phyloP scores from a whole-genome alignment of 2,888 invertebrate genomes.

The Heliconius ethilla region DNA sequence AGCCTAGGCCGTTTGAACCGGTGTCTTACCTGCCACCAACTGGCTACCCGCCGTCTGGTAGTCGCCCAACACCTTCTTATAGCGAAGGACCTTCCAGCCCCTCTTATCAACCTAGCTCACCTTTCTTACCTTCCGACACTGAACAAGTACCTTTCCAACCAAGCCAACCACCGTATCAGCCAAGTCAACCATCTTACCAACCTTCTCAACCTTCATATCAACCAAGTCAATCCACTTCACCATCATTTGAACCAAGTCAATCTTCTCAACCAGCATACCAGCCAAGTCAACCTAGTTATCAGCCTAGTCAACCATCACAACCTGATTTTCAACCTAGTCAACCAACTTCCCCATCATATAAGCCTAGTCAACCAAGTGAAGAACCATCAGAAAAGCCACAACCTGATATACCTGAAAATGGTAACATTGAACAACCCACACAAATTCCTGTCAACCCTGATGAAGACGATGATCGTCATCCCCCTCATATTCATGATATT shows the following conservation, averaged over 20 bases:
- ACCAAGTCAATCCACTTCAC: slow-evolving; percentile 46
- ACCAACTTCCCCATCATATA: slow-evolving; percentile 42
- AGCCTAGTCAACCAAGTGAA: slow-evolving; percentile 38
- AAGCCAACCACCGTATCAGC: slow-evolving; percentile 48
- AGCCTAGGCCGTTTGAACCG: slow-evolving; percentile 86
- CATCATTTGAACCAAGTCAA: slow-evolving; percentile 47
- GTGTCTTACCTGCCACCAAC: slow-evolving; percentile 71
- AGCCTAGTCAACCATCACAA: slow-evolving; percentile 48
- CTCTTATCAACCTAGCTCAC: slow-evolving; percentile 52
- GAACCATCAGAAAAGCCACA: slow-evolving; percentile 42
- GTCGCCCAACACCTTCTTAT: slow-evolving; percentile 70
- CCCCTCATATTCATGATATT: slow-evolving; percentile 88
- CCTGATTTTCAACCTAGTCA: slow-evolving; percentile 50
- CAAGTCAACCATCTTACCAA: slow-evolving; percentile 54
- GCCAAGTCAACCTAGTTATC: slow-evolving; percentile 54
- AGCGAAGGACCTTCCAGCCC: slow-evolving; percentile 65
- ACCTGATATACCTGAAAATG: slow-evolving; percentile 43
- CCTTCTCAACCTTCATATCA: slow-evolving; percentile 51
- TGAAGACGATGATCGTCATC: slow-evolving; percentile 85
- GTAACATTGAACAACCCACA: slow-evolving; percentile 35
- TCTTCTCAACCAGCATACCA: slow-evolving; percentile 55
- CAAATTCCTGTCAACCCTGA: slow-evolving; percentile 42
- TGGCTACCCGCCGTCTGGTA: slow-evolving; percentile 71
- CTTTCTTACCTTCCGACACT: slow-evolving; percentile 51
- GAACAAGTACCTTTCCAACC: slow-evolving; percentile 51